A percentile compares a stretch with the other conserved stretches of the same genome.
phyloP scores from a whole-genome alignment of 2,888 invertebrate genomes.

The Tridacna crocea region DNA sequence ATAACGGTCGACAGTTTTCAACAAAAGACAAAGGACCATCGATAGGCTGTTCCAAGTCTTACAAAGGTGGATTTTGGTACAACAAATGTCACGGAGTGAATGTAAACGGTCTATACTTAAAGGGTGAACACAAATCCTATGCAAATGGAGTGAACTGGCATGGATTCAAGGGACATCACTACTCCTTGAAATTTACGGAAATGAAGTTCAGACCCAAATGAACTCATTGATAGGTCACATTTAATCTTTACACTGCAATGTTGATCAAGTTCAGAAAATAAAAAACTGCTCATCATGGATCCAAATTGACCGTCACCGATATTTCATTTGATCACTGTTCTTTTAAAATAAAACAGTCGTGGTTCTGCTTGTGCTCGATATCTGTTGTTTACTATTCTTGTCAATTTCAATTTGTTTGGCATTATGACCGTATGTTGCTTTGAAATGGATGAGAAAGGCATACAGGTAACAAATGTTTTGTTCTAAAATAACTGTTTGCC shows the following conservation, averaged over 20 bases:
- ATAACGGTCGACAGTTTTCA: constrained; percentile 17
- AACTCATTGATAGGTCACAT: neutral
- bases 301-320: neutral
- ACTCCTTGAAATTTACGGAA: constrained; percentile 75
- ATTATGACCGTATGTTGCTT: no score
- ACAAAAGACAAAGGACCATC: constrained; percentile 27
- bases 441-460: no score
- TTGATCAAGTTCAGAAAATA: neutral
- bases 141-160: constrained; percentile 81
- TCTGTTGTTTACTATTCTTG: neutral
- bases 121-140: constrained; percentile 71
- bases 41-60: constrained; percentile 29
- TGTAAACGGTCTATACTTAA: constrained; percentile 62
- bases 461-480: no score
- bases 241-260: neutral
- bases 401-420: no score
- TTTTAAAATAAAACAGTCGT: neutral
- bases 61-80: constrained; percentile 76
- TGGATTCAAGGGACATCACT: constrained; percentile 77
- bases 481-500: no score
- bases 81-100: neutral
- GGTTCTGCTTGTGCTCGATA: neutral
- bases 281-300: neutral
- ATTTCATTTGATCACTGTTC: no score
- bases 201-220: constrained; percentile 72